A percentile compares a stretch with the other conserved stretches of the same genome.
phyloP scores from a whole-genome alignment of 2,888 invertebrate genomes.

The Troides helena region DNA sequence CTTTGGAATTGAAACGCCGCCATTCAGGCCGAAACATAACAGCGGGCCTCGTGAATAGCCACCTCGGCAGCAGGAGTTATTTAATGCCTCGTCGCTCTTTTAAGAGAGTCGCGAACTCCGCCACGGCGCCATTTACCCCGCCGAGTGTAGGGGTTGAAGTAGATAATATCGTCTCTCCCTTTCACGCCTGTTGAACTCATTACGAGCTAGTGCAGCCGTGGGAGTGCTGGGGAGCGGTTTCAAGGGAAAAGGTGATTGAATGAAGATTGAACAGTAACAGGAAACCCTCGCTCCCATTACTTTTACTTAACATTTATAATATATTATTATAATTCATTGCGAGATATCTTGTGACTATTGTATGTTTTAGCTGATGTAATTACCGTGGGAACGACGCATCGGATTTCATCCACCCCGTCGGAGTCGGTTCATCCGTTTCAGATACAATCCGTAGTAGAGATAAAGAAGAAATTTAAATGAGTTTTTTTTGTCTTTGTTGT shows the following conservation, averaged over 20 bases:
- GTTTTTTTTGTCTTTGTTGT: too few species aligned
- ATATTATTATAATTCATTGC: not conserved
- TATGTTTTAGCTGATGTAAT: too few species aligned
- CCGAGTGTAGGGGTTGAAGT: slow-evolving; percentile 54
- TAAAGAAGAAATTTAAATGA: too few species aligned
- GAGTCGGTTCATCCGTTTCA: too few species aligned
- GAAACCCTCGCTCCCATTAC: slow-evolving; percentile 14
- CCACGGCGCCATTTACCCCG: slow-evolving; percentile 58
- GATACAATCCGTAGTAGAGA: too few species aligned
- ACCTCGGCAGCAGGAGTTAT: slow-evolving; percentile 57
- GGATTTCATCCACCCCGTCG: too few species aligned
- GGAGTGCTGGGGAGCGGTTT: slow-evolving; percentile 17
- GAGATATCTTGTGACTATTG: not conserved
- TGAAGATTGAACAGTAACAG: slow-evolving; percentile 26
- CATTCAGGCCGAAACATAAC: slow-evolving; percentile 37
- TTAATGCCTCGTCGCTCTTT: slow-evolving; percentile 66
- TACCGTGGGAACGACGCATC: too few species aligned
- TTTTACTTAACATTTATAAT: slow-evolving; percentile 3
- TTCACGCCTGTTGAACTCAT: slow-evolving; percentile 45
- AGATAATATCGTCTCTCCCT: slow-evolving; percentile 51
- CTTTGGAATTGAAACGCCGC: slow-evolving; percentile 29
- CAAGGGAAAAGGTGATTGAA: slow-evolving; percentile 27
- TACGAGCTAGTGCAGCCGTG: slow-evolving; percentile 35
- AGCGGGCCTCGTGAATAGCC: slow-evolving; percentile 51
- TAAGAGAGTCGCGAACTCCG: slow-evolving; percentile 56